Evolutionary conservation across 2,797 vertebrate species (phyloP).

Genomic region (Intellagama lesueurii): DNA sequence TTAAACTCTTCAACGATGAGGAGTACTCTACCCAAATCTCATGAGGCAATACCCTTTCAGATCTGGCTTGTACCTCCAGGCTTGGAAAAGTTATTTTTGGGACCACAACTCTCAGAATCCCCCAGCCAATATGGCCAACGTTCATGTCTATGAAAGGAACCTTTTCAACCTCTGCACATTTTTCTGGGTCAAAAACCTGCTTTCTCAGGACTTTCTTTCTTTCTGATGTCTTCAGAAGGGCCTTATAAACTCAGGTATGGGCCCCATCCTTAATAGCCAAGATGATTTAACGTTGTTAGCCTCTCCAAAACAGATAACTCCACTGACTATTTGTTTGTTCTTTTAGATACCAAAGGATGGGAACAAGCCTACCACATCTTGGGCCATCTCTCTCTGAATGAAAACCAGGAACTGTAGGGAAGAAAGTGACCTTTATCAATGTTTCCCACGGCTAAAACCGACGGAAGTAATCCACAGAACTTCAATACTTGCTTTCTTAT

Average conservation of each 20-base stretch:
- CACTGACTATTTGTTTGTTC: slow-evolving; percentile 48
- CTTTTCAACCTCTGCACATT: neutral
- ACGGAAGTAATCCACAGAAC: neutral
- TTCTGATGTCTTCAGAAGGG: neutral
- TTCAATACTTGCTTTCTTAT: neutral
- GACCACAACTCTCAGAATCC: too few relatives aligned
- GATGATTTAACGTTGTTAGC: neutral
- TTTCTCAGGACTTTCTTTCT: neutral
- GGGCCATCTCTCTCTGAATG: slow-evolving; percentile 57
- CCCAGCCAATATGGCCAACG: too few relatives aligned
- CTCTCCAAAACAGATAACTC: slow-evolving; percentile 7
- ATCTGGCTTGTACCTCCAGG: too few relatives aligned
- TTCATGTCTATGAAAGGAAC: too few relatives aligned
- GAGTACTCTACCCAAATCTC: neutral
- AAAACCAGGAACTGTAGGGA: neutral
- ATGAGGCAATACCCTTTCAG: neutral
- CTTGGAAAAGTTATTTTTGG: too few relatives aligned
- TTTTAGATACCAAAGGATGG: slow-evolving; percentile 72
- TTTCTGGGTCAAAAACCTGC: neutral
- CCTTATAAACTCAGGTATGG: neutral
- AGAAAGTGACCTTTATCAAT: neutral
- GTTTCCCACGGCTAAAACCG: neutral
- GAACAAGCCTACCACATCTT: slow-evolving; percentile 55
- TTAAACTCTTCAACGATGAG: neutral
- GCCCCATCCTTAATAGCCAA: neutral